A percentile compares a stretch with the other conserved stretches of the same genome.
These are phyloP conservation scores for Tachypleus tridentatus DNA, from an alignment of 1,140 invertebrate species.

Conservation along the genomic window DNA sequence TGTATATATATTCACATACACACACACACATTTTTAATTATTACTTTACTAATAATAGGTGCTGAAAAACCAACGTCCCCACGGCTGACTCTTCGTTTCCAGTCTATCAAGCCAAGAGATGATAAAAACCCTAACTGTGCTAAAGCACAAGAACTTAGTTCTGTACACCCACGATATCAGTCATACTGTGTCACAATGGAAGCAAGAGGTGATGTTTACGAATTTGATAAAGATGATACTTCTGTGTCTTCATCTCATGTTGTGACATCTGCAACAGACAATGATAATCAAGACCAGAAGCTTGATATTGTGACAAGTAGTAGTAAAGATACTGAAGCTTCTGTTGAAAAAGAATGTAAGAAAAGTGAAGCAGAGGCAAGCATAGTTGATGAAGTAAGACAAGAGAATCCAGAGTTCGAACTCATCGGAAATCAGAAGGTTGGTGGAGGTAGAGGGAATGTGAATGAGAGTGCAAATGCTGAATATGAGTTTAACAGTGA, in stretches of 20 bases:
- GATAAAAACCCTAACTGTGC: slow-evolving; percentile 21
- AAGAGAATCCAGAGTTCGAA: no score
- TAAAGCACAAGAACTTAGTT: slow-evolving; percentile 18
- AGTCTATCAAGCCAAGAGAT: slow-evolving; percentile 37
- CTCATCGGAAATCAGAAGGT: no score
- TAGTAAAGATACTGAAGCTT: slow-evolving; percentile 7
- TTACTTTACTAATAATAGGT: slow-evolving; percentile 6
- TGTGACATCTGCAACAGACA: slow-evolving; percentile 2
- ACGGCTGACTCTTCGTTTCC: slow-evolving; percentile 44
- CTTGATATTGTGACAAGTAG: slow-evolving; percentile 27
- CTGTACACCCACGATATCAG: slow-evolving; percentile 19
- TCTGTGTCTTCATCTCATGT: slow-evolving; percentile 18
- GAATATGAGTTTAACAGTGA: slow-evolving; percentile 9
- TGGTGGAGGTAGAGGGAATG: no score
- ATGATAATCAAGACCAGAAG: slow-evolving; percentile 3
- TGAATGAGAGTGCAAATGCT: no score
- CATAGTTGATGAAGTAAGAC: slow-evolving; percentile 34
- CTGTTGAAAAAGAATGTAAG: slow-evolving; percentile 10
- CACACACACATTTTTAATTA: no score
- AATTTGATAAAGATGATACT: slow-evolving; percentile 17
- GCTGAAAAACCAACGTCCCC: slow-evolving; percentile 41
- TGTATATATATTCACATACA: no score
- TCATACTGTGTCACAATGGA: slow-evolving; percentile 25
- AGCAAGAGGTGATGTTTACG: slow-evolving; percentile 18
- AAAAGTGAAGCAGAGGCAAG: slow-evolving; percentile 36